phyloP scores from a whole-genome alignment of 1,140 invertebrate species.

The Lamellibrachia luymesi region DNA sequence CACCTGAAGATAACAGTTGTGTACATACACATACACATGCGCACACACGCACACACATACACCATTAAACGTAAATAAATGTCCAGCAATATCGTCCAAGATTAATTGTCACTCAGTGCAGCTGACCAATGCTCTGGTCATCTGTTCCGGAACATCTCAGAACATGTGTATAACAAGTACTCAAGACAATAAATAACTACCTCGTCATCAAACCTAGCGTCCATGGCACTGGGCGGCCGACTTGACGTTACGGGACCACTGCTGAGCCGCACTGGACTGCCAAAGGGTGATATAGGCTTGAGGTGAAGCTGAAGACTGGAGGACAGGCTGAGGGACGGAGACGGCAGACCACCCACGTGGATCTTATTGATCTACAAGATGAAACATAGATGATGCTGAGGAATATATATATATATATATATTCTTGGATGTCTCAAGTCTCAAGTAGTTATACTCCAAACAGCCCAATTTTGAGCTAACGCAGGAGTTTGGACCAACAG shows the following conservation, averaged over 20 bases:
- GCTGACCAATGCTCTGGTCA: too few species aligned
- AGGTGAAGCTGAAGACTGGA: conserved; percentile 39
- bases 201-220: conserved; percentile 47
- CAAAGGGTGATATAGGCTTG: conserved; percentile 61
- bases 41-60: not conserved
- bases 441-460: too few species aligned
- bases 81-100: not conserved
- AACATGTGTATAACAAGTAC: too few species aligned
- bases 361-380: conserved; percentile 75
- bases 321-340: conserved; percentile 33
- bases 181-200: not conserved
- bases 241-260: conserved; percentile 65
- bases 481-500: too few species aligned
- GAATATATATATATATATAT: not conserved
- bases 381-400: not conserved
- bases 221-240: conserved; percentile 61
- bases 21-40: not conserved
- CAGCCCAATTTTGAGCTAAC: too few species aligned
- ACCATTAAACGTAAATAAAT: not conserved
- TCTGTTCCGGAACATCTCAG: too few species aligned
- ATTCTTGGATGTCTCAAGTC: not conserved
- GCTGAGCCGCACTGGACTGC: conserved; percentile 60
- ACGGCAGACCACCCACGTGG: conserved; percentile 72
- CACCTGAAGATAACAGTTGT: too few species aligned
- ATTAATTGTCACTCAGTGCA: too few species aligned